phyloP scores from a whole-genome alignment of 2,888 invertebrate genomes.

The Agrypnus murinus region DNA sequence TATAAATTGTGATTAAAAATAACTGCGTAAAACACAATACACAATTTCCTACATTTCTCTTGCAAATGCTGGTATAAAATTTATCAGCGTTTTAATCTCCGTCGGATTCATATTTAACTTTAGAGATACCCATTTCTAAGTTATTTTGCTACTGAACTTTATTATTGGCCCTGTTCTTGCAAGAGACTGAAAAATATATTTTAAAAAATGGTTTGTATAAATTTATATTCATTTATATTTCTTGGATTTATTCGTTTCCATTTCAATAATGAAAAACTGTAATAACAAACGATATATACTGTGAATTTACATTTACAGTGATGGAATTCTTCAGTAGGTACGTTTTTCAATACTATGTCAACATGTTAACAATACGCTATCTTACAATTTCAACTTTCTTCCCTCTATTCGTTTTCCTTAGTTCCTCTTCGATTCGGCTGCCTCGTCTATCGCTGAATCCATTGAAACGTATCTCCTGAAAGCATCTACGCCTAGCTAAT shows the following conservation, averaged over 20 bases:
- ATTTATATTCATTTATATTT: neutral
- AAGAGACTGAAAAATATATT: no score
- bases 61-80: no score
- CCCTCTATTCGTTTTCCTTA: slow-evolving; percentile 19
- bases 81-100: no score
- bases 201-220: no score
- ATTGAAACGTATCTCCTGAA: slow-evolving; percentile 11
- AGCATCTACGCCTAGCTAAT: slow-evolving; percentile 22
- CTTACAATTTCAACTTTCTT: slow-evolving; percentile 20
- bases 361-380: slow-evolving; percentile 24
- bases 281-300: slow-evolving; percentile 10
- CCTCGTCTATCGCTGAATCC: neutral
- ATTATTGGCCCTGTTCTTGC: no score
- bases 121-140: no score
- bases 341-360: slow-evolving; percentile 22
- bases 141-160: no score
- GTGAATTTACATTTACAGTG: slow-evolving; percentile 21
- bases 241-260: neutral
- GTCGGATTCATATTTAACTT: no score
- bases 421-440: slow-evolving; percentile 16
- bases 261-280: slow-evolving; percentile 6
- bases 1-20: no score
- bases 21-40: no score
- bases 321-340: slow-evolving; percentile 21
- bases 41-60: no score